These are phyloP conservation scores for Cataglyphis hispanica DNA, from an alignment of 1,140 invertebrate species.

Conservation along the genomic window DNA sequence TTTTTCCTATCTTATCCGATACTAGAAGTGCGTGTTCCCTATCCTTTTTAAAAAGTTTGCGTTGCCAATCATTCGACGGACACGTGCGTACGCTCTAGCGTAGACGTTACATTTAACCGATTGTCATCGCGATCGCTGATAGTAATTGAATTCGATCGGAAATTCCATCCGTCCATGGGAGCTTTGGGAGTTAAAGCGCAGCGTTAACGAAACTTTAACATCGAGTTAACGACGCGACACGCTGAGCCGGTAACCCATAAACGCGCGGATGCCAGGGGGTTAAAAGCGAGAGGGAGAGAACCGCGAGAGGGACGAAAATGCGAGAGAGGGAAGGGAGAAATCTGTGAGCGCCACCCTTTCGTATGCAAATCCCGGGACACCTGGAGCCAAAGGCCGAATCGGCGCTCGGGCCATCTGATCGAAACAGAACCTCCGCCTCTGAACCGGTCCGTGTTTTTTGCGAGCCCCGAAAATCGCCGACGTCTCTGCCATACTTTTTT, in stretches of 20 bases:
- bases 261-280: slow-evolving; percentile 67
- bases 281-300: slow-evolving; percentile 62
- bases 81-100: neutral
- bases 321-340: slow-evolving; percentile 46
- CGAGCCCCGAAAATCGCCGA: slow-evolving; percentile 68
- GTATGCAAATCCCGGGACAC: slow-evolving; percentile 85
- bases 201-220: slow-evolving; percentile 76
- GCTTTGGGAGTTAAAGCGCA: slow-evolving; percentile 50
- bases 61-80: neutral
- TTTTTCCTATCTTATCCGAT: slow-evolving; percentile 7
- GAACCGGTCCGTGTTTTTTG: slow-evolving; percentile 70
- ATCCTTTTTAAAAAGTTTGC: neutral
- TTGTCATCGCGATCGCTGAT: slow-evolving; percentile 24
- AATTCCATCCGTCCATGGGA: neutral
- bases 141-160: slow-evolving; percentile 45
- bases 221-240: slow-evolving; percentile 79
- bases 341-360: slow-evolving; percentile 82
- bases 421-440: slow-evolving; percentile 66
- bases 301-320: slow-evolving; percentile 27
- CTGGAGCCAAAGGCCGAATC: slow-evolving; percentile 84
- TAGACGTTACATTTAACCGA: neutral
- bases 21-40: neutral
- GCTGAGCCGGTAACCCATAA: slow-evolving; percentile 82
- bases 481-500: slow-evolving; percentile 58
- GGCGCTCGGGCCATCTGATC: slow-evolving; percentile 76